These are phyloP conservation scores for Bryconaethiops microstoma DNA, from an alignment of 2,797 vertebrate species.

Conservation along the genomic window DNA sequence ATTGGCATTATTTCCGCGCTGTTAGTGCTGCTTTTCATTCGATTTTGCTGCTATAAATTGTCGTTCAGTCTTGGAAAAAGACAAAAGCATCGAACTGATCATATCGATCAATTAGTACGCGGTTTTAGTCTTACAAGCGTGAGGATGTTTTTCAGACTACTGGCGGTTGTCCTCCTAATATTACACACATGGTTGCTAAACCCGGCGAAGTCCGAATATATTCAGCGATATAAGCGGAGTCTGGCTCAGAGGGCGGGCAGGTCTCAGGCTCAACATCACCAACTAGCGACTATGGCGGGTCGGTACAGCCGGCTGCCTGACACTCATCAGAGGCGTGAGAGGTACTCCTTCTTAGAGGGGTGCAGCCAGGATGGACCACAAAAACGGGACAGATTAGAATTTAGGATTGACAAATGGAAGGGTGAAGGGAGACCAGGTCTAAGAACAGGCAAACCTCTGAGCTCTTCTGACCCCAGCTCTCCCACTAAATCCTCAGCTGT, in stretches of 20 bases:
- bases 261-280: constrained; percentile 75
- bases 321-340: constrained; percentile 33
- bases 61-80: constrained; percentile 6
- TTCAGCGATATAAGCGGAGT: constrained; percentile 68
- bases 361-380: constrained; percentile 56
- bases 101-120: not conserved
- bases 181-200: constrained; percentile 76
- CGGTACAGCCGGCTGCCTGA: constrained; percentile 61
- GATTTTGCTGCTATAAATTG: not conserved
- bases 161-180: constrained; percentile 76
- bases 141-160: constrained; percentile 75
- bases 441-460: not conserved
- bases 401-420: not conserved
- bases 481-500: not conserved
- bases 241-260: constrained; percentile 69
- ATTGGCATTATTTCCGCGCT: not conserved
- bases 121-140: constrained; percentile 18
- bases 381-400: not conserved
- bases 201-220: constrained; percentile 66
- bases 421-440: not conserved
- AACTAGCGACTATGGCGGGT: constrained; percentile 74
- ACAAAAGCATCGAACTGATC: constrained; percentile 2
- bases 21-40: not conserved
- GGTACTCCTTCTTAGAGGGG: constrained; percentile 41
- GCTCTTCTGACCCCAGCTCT: not conserved